Conservation (phyloP, 2,888 invertebrate genomes). For the Homarus gammarus region DNA sequence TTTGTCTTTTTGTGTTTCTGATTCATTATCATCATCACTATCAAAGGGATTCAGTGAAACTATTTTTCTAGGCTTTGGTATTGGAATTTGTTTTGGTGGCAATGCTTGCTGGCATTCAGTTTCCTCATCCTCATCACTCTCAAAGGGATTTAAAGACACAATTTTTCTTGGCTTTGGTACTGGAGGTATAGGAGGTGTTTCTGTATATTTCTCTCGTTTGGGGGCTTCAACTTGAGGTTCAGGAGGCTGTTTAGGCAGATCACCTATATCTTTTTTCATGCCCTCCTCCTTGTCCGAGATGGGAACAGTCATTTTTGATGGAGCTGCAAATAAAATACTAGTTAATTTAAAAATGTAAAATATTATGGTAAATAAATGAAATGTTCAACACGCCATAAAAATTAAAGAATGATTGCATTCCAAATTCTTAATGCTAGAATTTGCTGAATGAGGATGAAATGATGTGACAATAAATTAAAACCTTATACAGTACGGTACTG, state of each 20-base stretch:
- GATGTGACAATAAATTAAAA: too few relatives aligned
- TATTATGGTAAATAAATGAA: too few relatives aligned
- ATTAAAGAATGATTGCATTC: too few relatives aligned
- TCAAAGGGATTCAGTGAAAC: constrained; percentile 42
- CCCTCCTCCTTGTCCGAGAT: background rate
- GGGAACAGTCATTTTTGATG: background rate
- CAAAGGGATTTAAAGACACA: constrained; percentile 31
- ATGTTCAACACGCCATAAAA: too few relatives aligned
- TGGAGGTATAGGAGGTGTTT: background rate
- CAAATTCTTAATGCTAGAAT: too few relatives aligned
- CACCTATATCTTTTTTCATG: background rate
- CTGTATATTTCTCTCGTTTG: background rate
- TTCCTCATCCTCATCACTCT: constrained; percentile 33
- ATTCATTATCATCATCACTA: background rate
- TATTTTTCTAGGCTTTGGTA: background rate
- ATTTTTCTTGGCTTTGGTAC: constrained; percentile 13
- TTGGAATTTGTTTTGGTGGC: background rate
- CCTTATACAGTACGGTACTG: too few relatives aligned
- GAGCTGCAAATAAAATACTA: background rate
- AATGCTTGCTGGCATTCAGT: background rate
- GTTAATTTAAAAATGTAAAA: background rate
- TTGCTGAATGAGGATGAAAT: too few relatives aligned
- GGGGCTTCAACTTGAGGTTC: background rate
- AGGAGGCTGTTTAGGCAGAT: background rate
- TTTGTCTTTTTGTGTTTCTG: background rate